A percentile compares a stretch with the other conserved stretches of the same genome.
Conservation (phyloP, 2,888 invertebrate species). For the Laothoe populi region DNA sequence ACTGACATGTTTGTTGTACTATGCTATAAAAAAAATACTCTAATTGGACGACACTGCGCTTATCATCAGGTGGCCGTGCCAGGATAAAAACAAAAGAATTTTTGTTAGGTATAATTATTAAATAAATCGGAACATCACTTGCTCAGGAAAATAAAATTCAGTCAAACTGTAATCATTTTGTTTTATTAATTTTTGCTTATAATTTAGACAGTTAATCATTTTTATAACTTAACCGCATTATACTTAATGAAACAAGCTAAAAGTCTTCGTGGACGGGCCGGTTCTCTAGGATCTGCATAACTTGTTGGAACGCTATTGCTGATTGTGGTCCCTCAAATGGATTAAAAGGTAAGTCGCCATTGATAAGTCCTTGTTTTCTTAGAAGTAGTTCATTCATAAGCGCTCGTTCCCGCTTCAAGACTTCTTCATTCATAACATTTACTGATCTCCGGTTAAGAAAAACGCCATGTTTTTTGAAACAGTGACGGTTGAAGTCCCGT, state of each 20-base stretch:
- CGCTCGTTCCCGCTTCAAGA: constrained; percentile 55
- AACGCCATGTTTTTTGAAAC: constrained; percentile 71
- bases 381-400: constrained; percentile 60
- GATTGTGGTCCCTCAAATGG: constrained; percentile 62
- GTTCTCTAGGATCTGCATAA: constrained; percentile 53
- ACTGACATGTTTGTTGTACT: no score
- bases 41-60: no score
- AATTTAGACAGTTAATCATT: no score
- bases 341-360: constrained; percentile 51
- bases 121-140: no score
- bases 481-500: constrained; percentile 70
- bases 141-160: no score
- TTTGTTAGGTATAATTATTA: no score
- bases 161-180: no score
- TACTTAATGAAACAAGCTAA: constrained; percentile 26
- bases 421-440: constrained; percentile 65
- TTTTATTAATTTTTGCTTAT: no score
- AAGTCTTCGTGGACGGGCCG: constrained; percentile 48
- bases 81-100: no score
- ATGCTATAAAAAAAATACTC: no score
- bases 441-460: constrained; percentile 62
- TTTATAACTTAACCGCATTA: not conserved
- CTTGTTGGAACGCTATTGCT: constrained; percentile 55
- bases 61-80: no score
- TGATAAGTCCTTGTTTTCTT: constrained; percentile 48